Evolutionary conservation across 2,888 invertebrate genomes (phyloP).

Genomic region (Tipula unca): DNA sequence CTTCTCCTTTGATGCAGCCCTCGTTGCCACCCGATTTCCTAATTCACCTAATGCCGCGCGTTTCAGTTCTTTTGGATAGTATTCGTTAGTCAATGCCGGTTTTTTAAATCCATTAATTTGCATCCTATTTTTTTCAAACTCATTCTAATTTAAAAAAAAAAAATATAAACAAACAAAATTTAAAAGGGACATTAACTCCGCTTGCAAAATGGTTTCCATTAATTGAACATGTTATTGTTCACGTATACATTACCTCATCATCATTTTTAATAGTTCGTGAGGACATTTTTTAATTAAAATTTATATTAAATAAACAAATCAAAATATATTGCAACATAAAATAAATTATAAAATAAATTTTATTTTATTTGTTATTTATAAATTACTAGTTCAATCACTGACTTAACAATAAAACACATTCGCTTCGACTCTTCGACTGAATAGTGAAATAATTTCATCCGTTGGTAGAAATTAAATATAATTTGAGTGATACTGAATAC

Average conservation of each 20-base stretch:
- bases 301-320: not conserved
- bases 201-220: not conserved
- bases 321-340: not conserved
- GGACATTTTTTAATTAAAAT: not conserved
- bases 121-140: not conserved
- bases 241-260: not conserved
- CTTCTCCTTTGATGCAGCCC: not conserved
- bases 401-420: not conserved
- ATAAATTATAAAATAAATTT: not conserved
- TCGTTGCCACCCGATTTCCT: not conserved
- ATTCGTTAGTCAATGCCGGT: not conserved
- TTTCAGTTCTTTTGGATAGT: not conserved
- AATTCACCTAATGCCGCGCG: slow-evolving; percentile 1
- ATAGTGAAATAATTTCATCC: not conserved
- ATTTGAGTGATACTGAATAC: not conserved
- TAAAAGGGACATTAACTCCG: not conserved
- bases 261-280: not conserved
- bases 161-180: not conserved
- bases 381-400: not conserved
- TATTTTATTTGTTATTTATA: not conserved
- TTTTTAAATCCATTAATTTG: not conserved
- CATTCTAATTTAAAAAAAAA: not conserved
- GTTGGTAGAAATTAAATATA: not conserved
- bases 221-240: not conserved
- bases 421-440: not conserved